Base-by-base conservation (phyloP, 2,797 vertebrate species). In the Rousettus madagascariensis region DNA sequence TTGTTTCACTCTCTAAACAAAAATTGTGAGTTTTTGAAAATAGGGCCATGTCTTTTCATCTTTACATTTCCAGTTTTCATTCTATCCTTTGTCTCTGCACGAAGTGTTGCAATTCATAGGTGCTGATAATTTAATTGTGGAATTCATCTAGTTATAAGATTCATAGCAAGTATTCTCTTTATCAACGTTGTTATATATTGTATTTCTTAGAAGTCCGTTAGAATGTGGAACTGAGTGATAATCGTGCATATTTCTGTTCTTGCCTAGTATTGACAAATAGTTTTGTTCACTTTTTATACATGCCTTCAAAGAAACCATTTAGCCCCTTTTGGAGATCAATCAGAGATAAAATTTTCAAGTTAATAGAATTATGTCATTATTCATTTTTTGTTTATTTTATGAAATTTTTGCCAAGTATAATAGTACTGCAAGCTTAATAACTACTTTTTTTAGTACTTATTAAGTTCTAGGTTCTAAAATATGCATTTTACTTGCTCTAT, bases 161-260 rank as follows among this genome's bases (percentile, higher is more conserved):
- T 85, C 24, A 43, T 89, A 46, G 36, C 49, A 86, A 38, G 19
- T 90, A 30, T 86, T 95, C 90, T 96, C 82, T 63, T 77, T 83
- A 78, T 90, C 90, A 90, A 71, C 72, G 30, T 43, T 68, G n/a
- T 78, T 92, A 57, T 68, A 66, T n/a, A 79, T 63, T 87, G 2
- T 78, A 4, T 95, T 89, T 90, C 43, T 74, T 84, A 13, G n/a
- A 91, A 92, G 28, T 85, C 61, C 91, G 24, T 90, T 91, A 83
- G 36, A 94, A 88, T 65, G 71, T 97, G 41, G 59, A 89, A 63
- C 59, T 55, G 24, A 89, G 41, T 90, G 74, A 20, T 19, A 72
- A 84, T 69, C 96, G 90, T 86, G 20, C 26, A 46, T 94, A 77
- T 93, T 95, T 96, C 69, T 78, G 4, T 95, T 95, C 53, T 96